phyloP scores from a whole-genome alignment of 2,797 vertebrate genomes.

The Pseudochirops cupreus region DNA sequence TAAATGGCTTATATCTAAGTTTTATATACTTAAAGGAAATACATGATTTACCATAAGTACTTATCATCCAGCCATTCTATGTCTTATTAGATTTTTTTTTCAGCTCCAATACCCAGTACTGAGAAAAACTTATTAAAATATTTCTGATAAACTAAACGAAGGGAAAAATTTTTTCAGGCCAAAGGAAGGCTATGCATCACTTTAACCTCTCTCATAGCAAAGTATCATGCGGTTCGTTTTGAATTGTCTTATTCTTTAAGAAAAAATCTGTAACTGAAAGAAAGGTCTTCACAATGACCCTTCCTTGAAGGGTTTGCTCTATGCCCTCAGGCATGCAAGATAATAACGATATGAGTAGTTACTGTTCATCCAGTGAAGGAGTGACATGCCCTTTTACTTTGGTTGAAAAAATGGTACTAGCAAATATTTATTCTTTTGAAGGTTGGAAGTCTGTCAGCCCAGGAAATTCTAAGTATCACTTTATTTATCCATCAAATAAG shows the following conservation, averaged over 20 bases:
- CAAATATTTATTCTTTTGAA: constrained; percentile 31
- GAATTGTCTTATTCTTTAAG: constrained; percentile 5
- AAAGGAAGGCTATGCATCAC: constrained; percentile 26
- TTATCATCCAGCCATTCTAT: background rate
- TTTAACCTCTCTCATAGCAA: constrained; percentile 56
- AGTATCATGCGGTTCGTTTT: background rate
- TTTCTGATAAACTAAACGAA: constrained; percentile 50
- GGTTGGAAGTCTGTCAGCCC: background rate
- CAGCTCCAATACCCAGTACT: constrained; percentile 31
- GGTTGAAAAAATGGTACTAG: background rate
- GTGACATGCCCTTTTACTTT: constrained; percentile 33
- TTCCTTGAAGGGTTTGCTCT: constrained; percentile 24
- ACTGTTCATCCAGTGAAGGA: constrained; percentile 16
- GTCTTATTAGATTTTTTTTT: background rate
- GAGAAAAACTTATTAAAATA: constrained; percentile 56
- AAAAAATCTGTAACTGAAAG: constrained; percentile 20
- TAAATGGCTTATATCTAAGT: background rate
- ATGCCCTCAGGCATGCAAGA: background rate
- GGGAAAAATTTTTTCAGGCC: background rate
- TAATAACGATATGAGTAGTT: constrained; percentile 13
- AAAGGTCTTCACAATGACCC: background rate
- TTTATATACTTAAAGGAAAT: constrained; percentile 32
- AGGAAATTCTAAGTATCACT: background rate
- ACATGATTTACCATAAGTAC: constrained; percentile 3
- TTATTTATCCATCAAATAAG: constrained; percentile 39